phyloP scores from a whole-genome alignment of 2,113 vertebrate genomes.

The Paradisaea rubra region DNA sequence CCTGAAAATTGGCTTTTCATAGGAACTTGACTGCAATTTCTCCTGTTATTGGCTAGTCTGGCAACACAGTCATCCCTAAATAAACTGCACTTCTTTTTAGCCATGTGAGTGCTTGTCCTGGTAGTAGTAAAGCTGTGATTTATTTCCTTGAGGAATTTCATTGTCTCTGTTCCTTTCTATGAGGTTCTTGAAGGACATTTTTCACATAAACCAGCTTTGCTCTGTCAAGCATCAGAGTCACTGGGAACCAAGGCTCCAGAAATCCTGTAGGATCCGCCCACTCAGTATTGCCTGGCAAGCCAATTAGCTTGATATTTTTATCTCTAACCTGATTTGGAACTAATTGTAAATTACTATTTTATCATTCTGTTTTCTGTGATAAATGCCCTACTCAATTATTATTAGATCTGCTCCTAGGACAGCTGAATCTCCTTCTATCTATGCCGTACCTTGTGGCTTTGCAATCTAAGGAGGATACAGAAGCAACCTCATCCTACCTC shows the following conservation, averaged over 20 bases:
- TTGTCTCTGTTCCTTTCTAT: background rate
- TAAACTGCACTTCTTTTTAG: background rate
- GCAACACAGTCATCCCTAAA: background rate
- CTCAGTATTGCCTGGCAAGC: conserved; percentile 29
- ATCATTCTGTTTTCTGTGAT: conserved; percentile 58
- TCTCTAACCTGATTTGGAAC: conserved; percentile 61
- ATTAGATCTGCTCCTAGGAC: conserved; percentile 40
- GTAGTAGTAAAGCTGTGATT: background rate
- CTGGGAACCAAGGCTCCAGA: conserved; percentile 33
- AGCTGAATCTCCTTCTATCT: background rate
- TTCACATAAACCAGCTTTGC: conserved; percentile 6
- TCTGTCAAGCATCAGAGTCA: background rate
- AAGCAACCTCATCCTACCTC: background rate
- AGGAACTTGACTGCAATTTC: background rate
- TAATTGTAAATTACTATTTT: conserved; percentile 59
- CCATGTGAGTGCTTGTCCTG: background rate
- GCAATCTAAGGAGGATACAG: background rate
- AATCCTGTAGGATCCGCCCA: conserved; percentile 39
- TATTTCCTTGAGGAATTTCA: conserved; percentile 6
- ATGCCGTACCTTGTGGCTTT: background rate
- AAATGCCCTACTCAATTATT: conserved; percentile 50
- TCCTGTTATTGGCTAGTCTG: background rate
- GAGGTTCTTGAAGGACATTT: conserved; percentile 6
- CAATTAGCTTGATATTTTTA: conserved; percentile 66
- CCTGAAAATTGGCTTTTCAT: background rate